Evolutionary conservation across 1,140 invertebrate genomes (phyloP).

Genomic region (Vanessa atalanta): DNA sequence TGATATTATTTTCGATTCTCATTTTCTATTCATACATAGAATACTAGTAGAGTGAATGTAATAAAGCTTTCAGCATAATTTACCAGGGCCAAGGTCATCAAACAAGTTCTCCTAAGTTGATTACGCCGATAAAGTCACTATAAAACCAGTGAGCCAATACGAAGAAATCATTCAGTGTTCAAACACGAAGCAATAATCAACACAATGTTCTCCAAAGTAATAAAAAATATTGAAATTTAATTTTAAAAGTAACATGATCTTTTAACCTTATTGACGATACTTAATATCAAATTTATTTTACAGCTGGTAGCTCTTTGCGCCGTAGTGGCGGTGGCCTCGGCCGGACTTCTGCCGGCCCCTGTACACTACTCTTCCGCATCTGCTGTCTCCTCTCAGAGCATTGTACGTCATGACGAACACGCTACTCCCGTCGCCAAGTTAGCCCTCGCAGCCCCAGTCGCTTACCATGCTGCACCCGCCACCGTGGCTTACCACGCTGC

Average conservation of each 20-base stretch:
- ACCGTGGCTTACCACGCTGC: slow-evolving; percentile 54
- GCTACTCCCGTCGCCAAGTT: slow-evolving; percentile 49
- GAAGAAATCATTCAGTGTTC: slow-evolving; percentile 3
- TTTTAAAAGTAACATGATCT: too few species aligned
- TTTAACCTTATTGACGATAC: too few species aligned
- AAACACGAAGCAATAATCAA: slow-evolving; percentile 9
- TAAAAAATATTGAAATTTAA: too few species aligned
- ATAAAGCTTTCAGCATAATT: background rate
- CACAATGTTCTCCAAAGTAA: slow-evolving; percentile 34
- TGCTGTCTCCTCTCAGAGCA: slow-evolving; percentile 67
- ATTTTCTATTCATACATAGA: too few species aligned
- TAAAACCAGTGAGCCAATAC: background rate
- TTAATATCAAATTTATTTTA: slow-evolving; percentile 24
- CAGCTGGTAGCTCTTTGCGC: slow-evolving; percentile 58
- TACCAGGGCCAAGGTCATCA: background rate
- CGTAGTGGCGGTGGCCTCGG: slow-evolving; percentile 53
- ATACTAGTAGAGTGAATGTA: background rate
- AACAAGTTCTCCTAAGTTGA: background rate
- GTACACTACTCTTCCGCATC: slow-evolving; percentile 55
- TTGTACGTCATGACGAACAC: slow-evolving; percentile 62
- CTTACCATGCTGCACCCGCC: slow-evolving; percentile 53
- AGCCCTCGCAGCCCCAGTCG: slow-evolving; percentile 37
- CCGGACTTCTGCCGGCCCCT: slow-evolving; percentile 53
- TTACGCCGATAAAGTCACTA: background rate
- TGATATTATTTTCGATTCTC: too few species aligned